Evolutionary conservation across 2,797 vertebrate genomes (phyloP), one percentile per base, ranked within the genome.

Genomic region (Emydoidea blandingii): DNA sequence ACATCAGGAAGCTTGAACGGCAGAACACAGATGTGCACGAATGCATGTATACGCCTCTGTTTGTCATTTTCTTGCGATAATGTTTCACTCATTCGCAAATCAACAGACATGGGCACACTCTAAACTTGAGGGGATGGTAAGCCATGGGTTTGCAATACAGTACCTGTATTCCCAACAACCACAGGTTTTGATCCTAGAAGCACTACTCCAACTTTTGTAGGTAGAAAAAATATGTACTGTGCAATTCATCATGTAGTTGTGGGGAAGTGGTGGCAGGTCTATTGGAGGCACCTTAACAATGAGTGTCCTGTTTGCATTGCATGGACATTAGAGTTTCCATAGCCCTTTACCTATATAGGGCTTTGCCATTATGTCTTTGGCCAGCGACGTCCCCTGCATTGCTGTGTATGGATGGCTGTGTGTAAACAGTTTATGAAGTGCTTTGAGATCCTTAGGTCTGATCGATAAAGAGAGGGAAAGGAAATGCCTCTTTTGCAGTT

Each of bases 1-100:
- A 83, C 27, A 0, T 84, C 86, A 93, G 57, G 88, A 93, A 29
- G 54, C 92, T 91, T 94, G 87, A 94, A 90, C 80, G 94, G 27
- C 8, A 21, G 84, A 23, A 87, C 96, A 96, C 96, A 97, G 96
- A 96, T 97, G 96, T 94, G 96, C 92, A 89, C 97, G 96, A 96
- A 96, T 97, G 94, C 87, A 86, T 0, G 4, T 23, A 37, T 44
- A 47, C 86, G 79, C 93, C 88, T 76, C 90, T 91, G 81, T 88
- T 56, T 44, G 0, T 88, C 12, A 27, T 84, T 81, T 86, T 81
- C 34, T 68, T 5, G 16, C 18, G 62, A 68, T 87, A 37, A 6
- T 56, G 84, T 74, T n/a, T 94, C 94, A 95, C 86, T 91, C 96
- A n/a, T 90, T 87, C 93, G 94, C 95, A 95, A 95, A 96, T 96